Base-by-base conservation (phyloP, 1,140 invertebrate species). In the Monochamus saltuarius region DNA sequence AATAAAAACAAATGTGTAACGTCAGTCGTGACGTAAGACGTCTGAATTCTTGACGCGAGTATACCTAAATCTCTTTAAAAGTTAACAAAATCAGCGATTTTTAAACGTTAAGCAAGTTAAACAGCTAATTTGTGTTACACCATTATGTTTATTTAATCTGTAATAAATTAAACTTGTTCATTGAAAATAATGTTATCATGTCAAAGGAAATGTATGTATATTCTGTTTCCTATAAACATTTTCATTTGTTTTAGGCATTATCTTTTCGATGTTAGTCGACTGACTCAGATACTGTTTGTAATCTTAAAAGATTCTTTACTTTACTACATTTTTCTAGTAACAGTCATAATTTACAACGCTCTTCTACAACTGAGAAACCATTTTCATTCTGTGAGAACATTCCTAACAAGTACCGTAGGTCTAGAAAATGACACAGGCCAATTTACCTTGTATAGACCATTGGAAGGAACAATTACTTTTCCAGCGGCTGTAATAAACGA, bases 311-410 rank as follows among this genome's bases (percentile, higher is more conserved):
- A 40, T 19, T 29, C n/a, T 29, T 9, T 55, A 34, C 19, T 29
- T 55, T 55, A 55, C 19, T 55, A 55, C 13, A 55, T 43, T 16
- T 55, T 55, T 11, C 52, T 55, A 10, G 7, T n/a, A 9, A 35
- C 29, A 6, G 40, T 42, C 17, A 19, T 55, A n/a, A 55, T 55
- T 34, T 55, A 55, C 38, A 55, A 55, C 42, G 42, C 52, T 10
- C 37, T 35, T 2, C 35, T 55, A 11, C 17, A 16, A 3, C 38
- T 55, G 2, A 55, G 19, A 19, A 22, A 42, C 7, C 13, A 42
- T 40, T 55, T 55, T 19, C 8, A 22, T 11, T 17, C 17, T 4
- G 7, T 43, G 13, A 55, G 35, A 29, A 29, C 11, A 7, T 43
- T 22, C 17, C 8, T 55, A 8, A 35, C 38, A 13, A 39, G 11